These are phyloP conservation scores for Ptilorrhoa leucosticta DNA, from an alignment of 2,113 vertebrate genomes.

Conservation along the genomic window DNA sequence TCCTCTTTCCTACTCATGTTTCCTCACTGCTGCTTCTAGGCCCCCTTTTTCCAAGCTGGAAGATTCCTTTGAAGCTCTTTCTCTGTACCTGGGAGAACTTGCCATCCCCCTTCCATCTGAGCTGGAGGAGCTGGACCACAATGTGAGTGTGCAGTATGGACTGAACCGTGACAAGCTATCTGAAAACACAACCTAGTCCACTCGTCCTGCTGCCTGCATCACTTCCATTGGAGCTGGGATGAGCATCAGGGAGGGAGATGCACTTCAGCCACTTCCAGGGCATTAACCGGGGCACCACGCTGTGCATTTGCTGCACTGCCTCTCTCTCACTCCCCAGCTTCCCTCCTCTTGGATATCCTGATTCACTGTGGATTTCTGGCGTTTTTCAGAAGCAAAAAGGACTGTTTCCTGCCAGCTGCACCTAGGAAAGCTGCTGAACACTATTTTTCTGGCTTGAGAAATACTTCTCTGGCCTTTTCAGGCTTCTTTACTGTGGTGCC, in stretches of 20 bases:
- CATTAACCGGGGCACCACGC: neutral
- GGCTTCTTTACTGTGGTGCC: constrained; percentile 62
- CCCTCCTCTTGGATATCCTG: neutral
- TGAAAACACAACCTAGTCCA: constrained; percentile 43
- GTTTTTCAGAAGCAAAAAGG: constrained; percentile 37
- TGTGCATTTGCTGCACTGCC: neutral
- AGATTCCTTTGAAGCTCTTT: constrained; percentile 90
- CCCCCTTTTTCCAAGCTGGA: constrained; percentile 92
- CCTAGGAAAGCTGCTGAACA: constrained; percentile 54
- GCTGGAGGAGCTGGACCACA: constrained; percentile 89
- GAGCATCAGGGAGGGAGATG: neutral
- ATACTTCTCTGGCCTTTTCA: constrained; percentile 12
- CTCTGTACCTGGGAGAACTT: constrained; percentile 88
- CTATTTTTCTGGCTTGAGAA: constrained; percentile 39
- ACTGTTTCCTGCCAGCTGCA: constrained; percentile 54
- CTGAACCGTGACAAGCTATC: constrained; percentile 70
- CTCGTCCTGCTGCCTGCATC: neutral
- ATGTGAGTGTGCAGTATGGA: constrained; percentile 70
- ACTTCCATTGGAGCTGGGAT: neutral
- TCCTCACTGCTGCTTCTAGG: constrained; percentile 61
- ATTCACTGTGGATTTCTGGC: constrained; percentile 57
- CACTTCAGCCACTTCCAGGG: constrained; percentile 45
- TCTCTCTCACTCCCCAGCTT: constrained; percentile 27
- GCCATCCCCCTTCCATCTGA: constrained; percentile 90
- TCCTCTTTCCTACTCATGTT: neutral